These are phyloP conservation scores for Temnothorax longispinosus DNA, from an alignment of 1,140 invertebrate genomes.

Conservation along the genomic window DNA sequence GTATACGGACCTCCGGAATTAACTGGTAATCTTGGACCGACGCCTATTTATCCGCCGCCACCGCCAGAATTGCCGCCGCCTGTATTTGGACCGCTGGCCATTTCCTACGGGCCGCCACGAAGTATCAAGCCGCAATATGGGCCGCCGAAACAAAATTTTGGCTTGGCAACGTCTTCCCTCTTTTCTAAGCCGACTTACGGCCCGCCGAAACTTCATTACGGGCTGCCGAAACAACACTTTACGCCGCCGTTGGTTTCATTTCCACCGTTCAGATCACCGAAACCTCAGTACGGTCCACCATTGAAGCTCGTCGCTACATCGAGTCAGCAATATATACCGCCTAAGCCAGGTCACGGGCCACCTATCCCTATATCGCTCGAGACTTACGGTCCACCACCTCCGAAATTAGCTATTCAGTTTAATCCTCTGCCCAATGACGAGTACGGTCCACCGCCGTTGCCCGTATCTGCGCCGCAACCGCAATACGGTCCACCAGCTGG, in stretches of 20 bases:
- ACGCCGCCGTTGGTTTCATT: conserved; percentile 80
- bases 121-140: conserved; percentile 83
- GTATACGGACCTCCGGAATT: conserved; percentile 83
- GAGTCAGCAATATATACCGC: conserved; percentile 79
- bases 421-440: conserved; percentile 83
- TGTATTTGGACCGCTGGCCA: conserved; percentile 79
- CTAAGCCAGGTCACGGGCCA: conserved; percentile 76
- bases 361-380: conserved; percentile 80
- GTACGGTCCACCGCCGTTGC: conserved; percentile 83
- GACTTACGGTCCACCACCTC: conserved; percentile 81
- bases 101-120: conserved; percentile 80
- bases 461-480: conserved; percentile 65
- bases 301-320: conserved; percentile 78
- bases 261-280: conserved; percentile 76
- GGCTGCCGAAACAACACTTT: conserved; percentile 85
- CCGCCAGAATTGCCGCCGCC: conserved; percentile 82
- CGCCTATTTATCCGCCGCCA: conserved; percentile 81
- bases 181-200: conserved; percentile 83
- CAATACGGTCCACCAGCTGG: conserved; percentile 82
- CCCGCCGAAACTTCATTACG: conserved; percentile 84
- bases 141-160: conserved; percentile 82
- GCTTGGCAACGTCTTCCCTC: conserved; percentile 76
- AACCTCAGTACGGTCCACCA: conserved; percentile 85
- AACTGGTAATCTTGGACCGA: conserved; percentile 80
- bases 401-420: conserved; percentile 85